Evolutionary conservation across 2,113 vertebrate genomes (phyloP).

Genomic region (Sander vitreus): DNA sequence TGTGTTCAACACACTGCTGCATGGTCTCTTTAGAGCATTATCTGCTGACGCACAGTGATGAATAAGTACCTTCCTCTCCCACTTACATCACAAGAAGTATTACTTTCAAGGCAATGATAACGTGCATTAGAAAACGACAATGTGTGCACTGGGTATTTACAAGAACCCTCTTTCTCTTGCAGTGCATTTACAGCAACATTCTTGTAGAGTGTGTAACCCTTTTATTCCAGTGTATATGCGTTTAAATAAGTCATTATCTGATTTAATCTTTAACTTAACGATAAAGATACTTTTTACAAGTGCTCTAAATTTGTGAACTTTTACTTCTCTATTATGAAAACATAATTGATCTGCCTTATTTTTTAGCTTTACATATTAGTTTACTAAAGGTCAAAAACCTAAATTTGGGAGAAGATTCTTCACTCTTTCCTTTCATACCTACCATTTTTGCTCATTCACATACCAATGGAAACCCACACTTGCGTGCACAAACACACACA

Average conservation of each 20-base stretch:
- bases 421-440: background rate
- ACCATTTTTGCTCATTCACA: background rate
- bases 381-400: background rate
- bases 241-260: background rate
- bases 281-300: background rate
- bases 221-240: background rate
- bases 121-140: slow-evolving; percentile 1
- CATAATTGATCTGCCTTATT: background rate
- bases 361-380: background rate
- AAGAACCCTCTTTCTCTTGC: slow-evolving; percentile 1
- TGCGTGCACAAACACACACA: background rate
- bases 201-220: background rate
- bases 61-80: slow-evolving; percentile 29
- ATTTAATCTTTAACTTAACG: background rate
- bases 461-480: slow-evolving; percentile 13
- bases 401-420: background rate
- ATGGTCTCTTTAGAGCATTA: slow-evolving; percentile 32
- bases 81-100: slow-evolving; percentile 33
- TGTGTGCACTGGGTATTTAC: slow-evolving; percentile 1
- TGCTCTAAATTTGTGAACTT: background rate
- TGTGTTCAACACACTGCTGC: slow-evolving; percentile 43
- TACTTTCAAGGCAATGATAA: slow-evolving; percentile 16
- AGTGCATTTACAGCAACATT: background rate
- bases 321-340: background rate
- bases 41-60: slow-evolving; percentile 43